Evolutionary conservation across 1,140 invertebrate species (phyloP), one percentile per base, ranked within the genome.

Genomic region (Leptinotarsa undecemlineata): DNA sequence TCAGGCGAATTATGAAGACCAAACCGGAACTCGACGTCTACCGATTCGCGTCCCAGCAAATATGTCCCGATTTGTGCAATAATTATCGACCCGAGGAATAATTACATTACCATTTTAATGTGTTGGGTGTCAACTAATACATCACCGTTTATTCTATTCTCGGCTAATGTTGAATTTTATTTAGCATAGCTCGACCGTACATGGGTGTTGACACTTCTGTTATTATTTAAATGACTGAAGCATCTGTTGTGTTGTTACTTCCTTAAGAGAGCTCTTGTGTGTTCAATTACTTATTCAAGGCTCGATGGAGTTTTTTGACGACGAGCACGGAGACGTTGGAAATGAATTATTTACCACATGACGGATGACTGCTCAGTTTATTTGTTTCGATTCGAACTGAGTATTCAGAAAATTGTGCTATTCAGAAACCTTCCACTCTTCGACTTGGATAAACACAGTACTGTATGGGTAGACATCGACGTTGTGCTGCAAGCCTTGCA

Each of bases 271-370:
- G 17, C 51, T 57, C 51, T 57, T 57, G 51, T 57, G 6, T 57
- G 13, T 57, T 57, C 51, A 57, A 57, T 57, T 57, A 57, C 51
- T 57, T 57, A 57, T 57, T 57, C 51, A 57, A 57, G 51, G n/a
- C 51, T 19, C n/a, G 51, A 19, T 57, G 51, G 6, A 57, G 51
- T 57, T 57, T 57, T 57, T 57, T n/a, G 14, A 57, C 6, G 8
- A 42, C 33, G 33, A 42, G 33, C 33, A 11, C 8, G 33, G 33
- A 42, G 33, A 42, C 17, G 51, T n/a, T 57, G 51, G n/a, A 8
- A 57, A 57, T 57, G 51, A 57, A 57, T 57, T 57, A 57, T 57
- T 57, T 57, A 57, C 4, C n/a, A 5, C n/a, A 57, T 15, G n/a
- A 57, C n/a, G 51, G 51, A 57, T 57, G 51, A 57, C 51, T 57